Percentiles rank a stretch among this genome's conserved stretches.
These are phyloP conservation scores for Microtus agrestis DNA, from an alignment of 2,797 vertebrate species.

Conservation along the genomic window DNA sequence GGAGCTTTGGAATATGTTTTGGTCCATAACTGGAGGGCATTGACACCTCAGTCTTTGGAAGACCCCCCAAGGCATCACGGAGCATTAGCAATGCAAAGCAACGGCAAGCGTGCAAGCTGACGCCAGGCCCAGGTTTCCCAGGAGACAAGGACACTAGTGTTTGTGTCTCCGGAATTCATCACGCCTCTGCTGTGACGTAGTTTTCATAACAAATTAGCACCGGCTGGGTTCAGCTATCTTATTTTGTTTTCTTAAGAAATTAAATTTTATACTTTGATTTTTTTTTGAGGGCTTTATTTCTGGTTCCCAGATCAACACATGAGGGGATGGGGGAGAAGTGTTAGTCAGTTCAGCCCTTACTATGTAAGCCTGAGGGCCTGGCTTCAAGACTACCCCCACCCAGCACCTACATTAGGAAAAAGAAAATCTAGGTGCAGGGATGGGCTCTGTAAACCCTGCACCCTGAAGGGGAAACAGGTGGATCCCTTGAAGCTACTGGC, in stretches of 20 bases:
- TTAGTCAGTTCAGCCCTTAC: background rate
- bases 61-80: background rate
- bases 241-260: constrained; percentile 41
- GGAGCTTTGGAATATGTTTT: background rate
- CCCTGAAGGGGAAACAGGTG: background rate
- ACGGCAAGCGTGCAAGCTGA: rapidly evolving
- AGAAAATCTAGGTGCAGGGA: background rate
- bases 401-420: background rate
- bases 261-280: constrained; percentile 16
- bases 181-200: rapidly evolving
- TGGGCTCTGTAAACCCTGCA: background rate
- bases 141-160: background rate
- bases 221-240: background rate
- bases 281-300: constrained; percentile 38
- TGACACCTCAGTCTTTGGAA: background rate
- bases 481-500: too few species aligned
- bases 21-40: background rate
- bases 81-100: background rate
- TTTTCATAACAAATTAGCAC: background rate
- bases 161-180: background rate
- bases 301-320: background rate
- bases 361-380: background rate
- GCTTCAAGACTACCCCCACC: background rate
- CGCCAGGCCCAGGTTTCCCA: background rate
- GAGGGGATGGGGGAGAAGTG: too few species aligned